Conservation (phyloP, 2,113 vertebrate species). For the Macheiramphus alcinus region DNA sequence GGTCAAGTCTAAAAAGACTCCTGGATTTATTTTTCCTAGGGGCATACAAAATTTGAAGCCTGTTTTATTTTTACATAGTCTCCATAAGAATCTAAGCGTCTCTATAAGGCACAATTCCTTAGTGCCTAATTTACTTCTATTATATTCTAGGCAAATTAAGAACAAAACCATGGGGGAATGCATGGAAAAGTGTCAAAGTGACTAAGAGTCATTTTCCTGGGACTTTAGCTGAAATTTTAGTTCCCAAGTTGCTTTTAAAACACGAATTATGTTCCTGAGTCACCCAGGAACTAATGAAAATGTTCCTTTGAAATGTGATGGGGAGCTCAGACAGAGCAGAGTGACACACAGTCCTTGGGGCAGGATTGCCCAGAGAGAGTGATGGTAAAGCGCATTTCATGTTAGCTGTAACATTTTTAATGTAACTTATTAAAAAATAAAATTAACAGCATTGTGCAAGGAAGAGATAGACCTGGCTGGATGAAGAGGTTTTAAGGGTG, state of each 20-base stretch:
- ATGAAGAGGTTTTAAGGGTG: neutral
- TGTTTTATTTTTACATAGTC: neutral
- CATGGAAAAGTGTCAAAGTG: conserved; percentile 12
- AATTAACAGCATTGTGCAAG: neutral
- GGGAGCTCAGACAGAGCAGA: neutral
- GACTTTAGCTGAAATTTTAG: conserved; percentile 34
- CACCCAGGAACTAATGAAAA: conserved; percentile 45
- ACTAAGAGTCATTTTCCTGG: conserved; percentile 43
- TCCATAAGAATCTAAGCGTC: neutral
- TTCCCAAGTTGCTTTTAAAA: conserved; percentile 36
- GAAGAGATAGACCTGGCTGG: neutral
- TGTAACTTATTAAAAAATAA: neutral
- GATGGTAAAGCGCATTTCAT: neutral
- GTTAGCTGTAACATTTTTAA: neutral
- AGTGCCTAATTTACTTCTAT: conserved; percentile 44
- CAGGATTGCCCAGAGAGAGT: neutral
- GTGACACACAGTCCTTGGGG: neutral
- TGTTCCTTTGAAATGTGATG: neutral
- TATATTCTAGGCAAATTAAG: conserved; percentile 57
- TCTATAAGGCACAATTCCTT: conserved; percentile 40
- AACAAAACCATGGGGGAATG: conserved; percentile 15
- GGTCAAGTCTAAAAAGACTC: neutral
- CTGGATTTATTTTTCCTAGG: neutral
- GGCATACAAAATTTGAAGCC: neutral
- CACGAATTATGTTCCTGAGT: neutral